These are phyloP conservation scores for Lethrus apterus DNA, from an alignment of 1,140 invertebrate genomes.

Conservation along the genomic window DNA sequence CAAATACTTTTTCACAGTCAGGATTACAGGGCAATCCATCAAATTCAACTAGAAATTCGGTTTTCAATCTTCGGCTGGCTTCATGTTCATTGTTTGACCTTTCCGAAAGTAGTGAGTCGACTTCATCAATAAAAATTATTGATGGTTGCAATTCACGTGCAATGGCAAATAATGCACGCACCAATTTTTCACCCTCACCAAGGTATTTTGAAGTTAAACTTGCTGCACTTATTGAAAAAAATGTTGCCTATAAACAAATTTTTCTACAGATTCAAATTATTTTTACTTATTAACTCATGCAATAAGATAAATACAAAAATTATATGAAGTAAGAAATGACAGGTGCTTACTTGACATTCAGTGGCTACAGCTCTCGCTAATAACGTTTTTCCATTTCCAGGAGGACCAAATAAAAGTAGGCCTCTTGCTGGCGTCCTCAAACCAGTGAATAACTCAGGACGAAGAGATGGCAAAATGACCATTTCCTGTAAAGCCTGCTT, in stretches of 20 bases:
- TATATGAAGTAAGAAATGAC: background rate
- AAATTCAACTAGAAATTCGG: constrained; percentile 96
- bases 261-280: background rate
- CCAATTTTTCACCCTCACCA: constrained; percentile 96
- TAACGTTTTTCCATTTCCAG: constrained; percentile 84
- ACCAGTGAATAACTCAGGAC: constrained; percentile 93
- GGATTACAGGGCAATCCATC: constrained; percentile 75
- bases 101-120: constrained; percentile 90
- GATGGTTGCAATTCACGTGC: constrained; percentile 89
- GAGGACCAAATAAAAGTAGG: constrained; percentile 90
- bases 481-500: constrained; percentile 97
- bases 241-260: constrained; percentile 61
- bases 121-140: constrained; percentile 95
- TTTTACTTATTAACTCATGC: background rate
- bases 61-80: constrained; percentile 92
- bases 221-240: constrained; percentile 95
- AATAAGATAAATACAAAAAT: constrained; percentile 2
- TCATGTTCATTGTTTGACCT: constrained; percentile 90
- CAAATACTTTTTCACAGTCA: constrained; percentile 65
- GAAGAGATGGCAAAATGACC: constrained; percentile 90
- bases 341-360: constrained; percentile 56
- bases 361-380: constrained; percentile 86
- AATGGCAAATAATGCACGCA: constrained; percentile 89
- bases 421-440: constrained; percentile 82
- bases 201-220: constrained; percentile 98